Percentiles rank a stretch among this genome's conserved stretches.
phyloP scores from a whole-genome alignment of 1,140 invertebrate genomes.

The Holotrichia oblita region DNA sequence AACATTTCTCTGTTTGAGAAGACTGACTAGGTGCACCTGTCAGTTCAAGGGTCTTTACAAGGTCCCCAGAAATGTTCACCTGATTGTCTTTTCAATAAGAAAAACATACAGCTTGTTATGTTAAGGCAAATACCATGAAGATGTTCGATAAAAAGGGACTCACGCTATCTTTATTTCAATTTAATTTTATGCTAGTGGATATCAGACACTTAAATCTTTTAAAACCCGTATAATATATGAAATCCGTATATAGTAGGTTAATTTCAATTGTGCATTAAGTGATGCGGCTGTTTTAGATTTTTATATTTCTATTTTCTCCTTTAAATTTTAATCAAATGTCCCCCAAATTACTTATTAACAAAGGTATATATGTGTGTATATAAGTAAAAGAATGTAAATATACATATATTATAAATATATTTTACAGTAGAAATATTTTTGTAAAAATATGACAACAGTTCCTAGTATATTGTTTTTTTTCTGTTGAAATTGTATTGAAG shows the following conservation, averaged over 20 bases:
- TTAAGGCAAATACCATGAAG: conserved; percentile 29
- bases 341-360: not conserved
- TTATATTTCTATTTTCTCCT: not conserved
- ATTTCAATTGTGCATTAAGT: conserved; percentile 27
- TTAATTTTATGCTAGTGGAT: conserved; percentile 24
- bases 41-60: conserved; percentile 22
- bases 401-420: conserved; percentile 36
- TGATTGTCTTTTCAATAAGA: conserved; percentile 25
- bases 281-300: conserved; percentile 24
- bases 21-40: conserved; percentile 32
- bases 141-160: conserved; percentile 36
- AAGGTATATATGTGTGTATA: conserved; percentile 21
- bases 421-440: conserved; percentile 41
- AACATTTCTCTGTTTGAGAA: conserved; percentile 33
- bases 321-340: conserved; percentile 24
- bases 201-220: conserved; percentile 34
- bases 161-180: conserved; percentile 28
- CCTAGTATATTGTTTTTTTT: conserved; percentile 41
- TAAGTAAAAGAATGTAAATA: conserved; percentile 29
- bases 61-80: conserved; percentile 30
- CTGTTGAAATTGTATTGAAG: conserved; percentile 37
- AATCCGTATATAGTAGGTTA: conserved; percentile 10
- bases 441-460: conserved; percentile 39
- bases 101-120: conserved; percentile 31
- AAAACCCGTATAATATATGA: conserved; percentile 12